A percentile compares a stretch with the other conserved stretches of the same genome.
These are phyloP conservation scores for Andinoacara biseriatus DNA, from an alignment of 2,113 vertebrate species.

Conservation along the genomic window DNA sequence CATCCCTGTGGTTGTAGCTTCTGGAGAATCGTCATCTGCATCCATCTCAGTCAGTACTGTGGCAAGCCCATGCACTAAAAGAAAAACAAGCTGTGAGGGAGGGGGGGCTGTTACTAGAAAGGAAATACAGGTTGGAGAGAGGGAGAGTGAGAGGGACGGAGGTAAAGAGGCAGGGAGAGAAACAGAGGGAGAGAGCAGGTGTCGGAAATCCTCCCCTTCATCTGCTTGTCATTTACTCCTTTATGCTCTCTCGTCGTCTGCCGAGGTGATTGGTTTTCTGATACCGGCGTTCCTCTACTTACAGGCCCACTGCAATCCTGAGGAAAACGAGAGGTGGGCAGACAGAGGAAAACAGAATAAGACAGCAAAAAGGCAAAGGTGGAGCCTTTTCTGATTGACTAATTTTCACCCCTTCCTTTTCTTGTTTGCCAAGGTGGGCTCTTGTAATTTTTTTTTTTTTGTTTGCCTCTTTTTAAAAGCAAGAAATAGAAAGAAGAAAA, in stretches of 20 bases:
- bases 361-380: conserved; percentile 30
- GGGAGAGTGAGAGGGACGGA: not conserved
- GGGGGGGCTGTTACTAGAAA: conserved; percentile 49
- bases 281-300: conserved; percentile 38
- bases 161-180: conserved; percentile 24
- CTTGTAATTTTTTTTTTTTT: not conserved
- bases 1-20: conserved; percentile 42
- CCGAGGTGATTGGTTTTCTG: conserved; percentile 66
- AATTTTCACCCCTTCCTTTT: conserved; percentile 43
- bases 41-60: conserved; percentile 38
- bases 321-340: conserved; percentile 36
- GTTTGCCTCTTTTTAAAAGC: conserved; percentile 13
- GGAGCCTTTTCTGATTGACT: conserved; percentile 48
- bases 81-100: conserved; percentile 10
- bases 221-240: conserved; percentile 75
- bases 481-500: conserved; percentile 34
- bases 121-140: conserved; percentile 51
- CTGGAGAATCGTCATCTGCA: conserved; percentile 53
- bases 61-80: conserved; percentile 38
- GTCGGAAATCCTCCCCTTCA: conserved; percentile 72
- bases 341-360: conserved; percentile 34
- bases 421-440: conserved; percentile 25
- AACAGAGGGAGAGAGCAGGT: conserved; percentile 72
- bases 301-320: conserved; percentile 35
- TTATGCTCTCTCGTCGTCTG: conserved; percentile 58